Conservation (phyloP, 1,140 invertebrate genomes). For the Uloborus diversus region DNA sequence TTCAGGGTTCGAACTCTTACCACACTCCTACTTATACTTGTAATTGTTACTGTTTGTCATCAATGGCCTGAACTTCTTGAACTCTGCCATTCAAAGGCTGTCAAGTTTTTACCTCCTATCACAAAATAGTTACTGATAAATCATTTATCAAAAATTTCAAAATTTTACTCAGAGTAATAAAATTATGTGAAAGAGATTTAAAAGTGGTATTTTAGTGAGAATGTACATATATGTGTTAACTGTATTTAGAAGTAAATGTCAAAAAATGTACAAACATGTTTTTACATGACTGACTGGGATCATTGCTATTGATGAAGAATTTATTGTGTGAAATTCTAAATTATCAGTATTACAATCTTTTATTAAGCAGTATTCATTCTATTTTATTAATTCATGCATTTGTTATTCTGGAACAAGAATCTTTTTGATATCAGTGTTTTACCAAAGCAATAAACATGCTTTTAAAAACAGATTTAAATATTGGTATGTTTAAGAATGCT, state of each 20-base stretch:
- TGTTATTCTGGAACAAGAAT: too few relatives aligned
- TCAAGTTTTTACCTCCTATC: slow-evolving; percentile 18
- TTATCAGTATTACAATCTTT: too few relatives aligned
- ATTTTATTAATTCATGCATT: too few relatives aligned
- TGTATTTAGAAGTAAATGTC: slow-evolving; percentile 25
- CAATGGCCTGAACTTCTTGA: slow-evolving; percentile 89
- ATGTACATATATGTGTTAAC: slow-evolving; percentile 33
- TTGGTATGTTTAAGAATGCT: too few relatives aligned
- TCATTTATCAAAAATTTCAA: neutral
- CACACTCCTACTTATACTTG: slow-evolving; percentile 79
- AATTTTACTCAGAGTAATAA: neutral
- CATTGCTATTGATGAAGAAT: too few relatives aligned
- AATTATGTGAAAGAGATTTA: neutral
- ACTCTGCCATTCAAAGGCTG: slow-evolving; percentile 60
- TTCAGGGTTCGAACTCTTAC: slow-evolving; percentile 85
- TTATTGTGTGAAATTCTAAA: too few relatives aligned
- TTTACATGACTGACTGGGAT: too few relatives aligned
- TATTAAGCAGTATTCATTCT: too few relatives aligned
- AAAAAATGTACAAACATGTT: slow-evolving; percentile 2
- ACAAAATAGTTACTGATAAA: neutral
- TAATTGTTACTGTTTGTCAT: slow-evolving; percentile 82
- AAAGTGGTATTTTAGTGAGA: slow-evolving; percentile 39
- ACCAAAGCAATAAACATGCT: too few relatives aligned
- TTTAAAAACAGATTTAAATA: too few relatives aligned
- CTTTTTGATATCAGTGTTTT: too few relatives aligned